Evolutionary conservation across 2,113 vertebrate genomes (phyloP), one percentile per base, ranked within the genome.

Genomic region (Stigmatopora nigra): DNA sequence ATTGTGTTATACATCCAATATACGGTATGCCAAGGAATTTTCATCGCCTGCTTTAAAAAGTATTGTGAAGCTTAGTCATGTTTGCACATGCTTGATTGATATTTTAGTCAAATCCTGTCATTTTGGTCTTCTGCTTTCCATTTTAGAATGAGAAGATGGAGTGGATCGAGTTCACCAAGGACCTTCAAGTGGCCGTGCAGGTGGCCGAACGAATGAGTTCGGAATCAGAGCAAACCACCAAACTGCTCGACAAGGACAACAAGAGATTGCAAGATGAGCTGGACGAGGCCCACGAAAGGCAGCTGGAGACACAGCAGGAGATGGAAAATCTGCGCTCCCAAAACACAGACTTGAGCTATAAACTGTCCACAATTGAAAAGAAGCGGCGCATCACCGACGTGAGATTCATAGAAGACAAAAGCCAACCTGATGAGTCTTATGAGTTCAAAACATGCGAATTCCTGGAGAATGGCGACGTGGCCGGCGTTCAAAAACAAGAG

Each of bases 131-230:
- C 16, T 36, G 13, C 7, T 6, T 10, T 58, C 48, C 25, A 0
- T 44, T 36, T 10, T 77, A 92, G 90, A 78, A 71, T 1, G 90
- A 92, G 71, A 68, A 82, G 68, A 64, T 63, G 51, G 91, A 92
- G 73, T 91, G 90, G 89, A 78, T 67, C 20, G 88, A 91, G 82
- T 91, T 92, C 81, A 89, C 91, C 81, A 69, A 85, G 41, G 91
- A 92, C 83, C 84, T 92, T 68, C 90, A 89, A 80, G 87, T 87
- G 0, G 90, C 91, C 0, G 90, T 92, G 67, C 87, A 88, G 0
- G 90, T 91, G 71, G 91, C 91, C 0, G 89, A 92, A 62, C 72
- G 89, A 48, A 80, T 92, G 52, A 80, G 89, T 6, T 17, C 61
- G 2, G 91, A 92, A 69, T 79, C 90, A 0, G 89, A 92, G 68